phyloP scores from a whole-genome alignment of 30 jellyfish, hydroid and myxozoan genomes.

The Pelagia noctiluca region DNA sequence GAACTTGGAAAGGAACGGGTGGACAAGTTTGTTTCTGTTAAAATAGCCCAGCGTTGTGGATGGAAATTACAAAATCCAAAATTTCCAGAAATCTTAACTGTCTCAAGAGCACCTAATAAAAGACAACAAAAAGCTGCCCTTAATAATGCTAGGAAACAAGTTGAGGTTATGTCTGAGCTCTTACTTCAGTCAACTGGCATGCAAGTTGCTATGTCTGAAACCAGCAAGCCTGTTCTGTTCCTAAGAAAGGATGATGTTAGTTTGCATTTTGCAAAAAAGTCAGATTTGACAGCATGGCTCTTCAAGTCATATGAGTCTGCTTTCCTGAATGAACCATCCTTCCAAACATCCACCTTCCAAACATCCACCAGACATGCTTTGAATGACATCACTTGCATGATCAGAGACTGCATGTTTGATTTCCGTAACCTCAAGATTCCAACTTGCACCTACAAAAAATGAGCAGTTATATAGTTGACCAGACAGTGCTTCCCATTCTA shows the following conservation, averaged over 20 bases:
- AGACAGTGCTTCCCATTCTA: background rate
- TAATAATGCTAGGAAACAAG: conserved; percentile 1
- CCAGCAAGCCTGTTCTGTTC: background rate
- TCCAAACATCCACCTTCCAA: background rate
- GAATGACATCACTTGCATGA: conserved; percentile 31
- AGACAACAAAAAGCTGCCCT: conserved; percentile 5
- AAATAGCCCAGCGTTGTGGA: background rate
- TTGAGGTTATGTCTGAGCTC: background rate
- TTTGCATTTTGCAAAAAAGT: conserved; percentile 11
- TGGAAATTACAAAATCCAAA: conserved; percentile 5
- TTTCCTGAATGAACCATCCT: background rate
- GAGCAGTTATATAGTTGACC: conserved; percentile 20
- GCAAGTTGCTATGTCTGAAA: conserved; percentile 1
- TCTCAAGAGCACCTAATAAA: background rate
- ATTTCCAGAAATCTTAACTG: conserved; percentile 3
- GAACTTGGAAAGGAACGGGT: conserved; percentile 15
- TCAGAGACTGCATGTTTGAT: conserved; percentile 18
- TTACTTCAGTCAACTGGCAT: background rate
- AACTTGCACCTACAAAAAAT: conserved; percentile 22
- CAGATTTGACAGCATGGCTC: conserved; percentile 3
- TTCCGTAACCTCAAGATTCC: conserved; percentile 11
- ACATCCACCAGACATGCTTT: background rate
- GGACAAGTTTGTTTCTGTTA: conserved; percentile 5
- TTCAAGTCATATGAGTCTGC: background rate
- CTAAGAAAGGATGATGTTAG: background rate